A percentile compares a stretch with the other conserved stretches of the same genome.
Evolutionary conservation across 2,888 invertebrate species (phyloP).

Genomic region (Sinodicranocentrus sp.): DNA sequence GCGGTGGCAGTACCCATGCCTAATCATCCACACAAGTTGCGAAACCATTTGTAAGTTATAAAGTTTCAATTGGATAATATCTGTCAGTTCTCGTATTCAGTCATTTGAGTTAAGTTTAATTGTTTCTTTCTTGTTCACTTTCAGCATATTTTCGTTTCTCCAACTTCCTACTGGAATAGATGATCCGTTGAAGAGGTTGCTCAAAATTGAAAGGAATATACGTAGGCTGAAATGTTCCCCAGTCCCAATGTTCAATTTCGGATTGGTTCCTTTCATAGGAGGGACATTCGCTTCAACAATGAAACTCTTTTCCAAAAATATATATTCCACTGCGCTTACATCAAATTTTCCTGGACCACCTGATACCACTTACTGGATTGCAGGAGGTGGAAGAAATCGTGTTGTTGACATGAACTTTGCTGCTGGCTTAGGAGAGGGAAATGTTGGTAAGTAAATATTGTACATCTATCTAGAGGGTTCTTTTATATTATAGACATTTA

Average conservation of each 20-base stretch:
- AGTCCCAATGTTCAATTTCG: constrained; percentile 70
- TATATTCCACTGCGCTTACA: constrained; percentile 69
- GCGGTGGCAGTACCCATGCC: constrained; percentile 72
- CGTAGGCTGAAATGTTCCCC: constrained; percentile 63
- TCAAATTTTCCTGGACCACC: constrained; percentile 74
- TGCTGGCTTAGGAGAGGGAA: constrained; percentile 69
- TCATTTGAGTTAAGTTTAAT: not conserved
- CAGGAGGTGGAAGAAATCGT: constrained; percentile 55
- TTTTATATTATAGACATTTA: not conserved
- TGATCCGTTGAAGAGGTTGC: constrained; percentile 54
- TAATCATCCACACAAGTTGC: constrained; percentile 68
- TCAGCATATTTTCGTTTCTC: constrained; percentile 71
- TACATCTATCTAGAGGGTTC: not conserved
- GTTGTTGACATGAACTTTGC: constrained; percentile 69
- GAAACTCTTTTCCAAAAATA: constrained; percentile 56
- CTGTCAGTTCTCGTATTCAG: not conserved
- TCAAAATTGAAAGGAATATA: constrained; percentile 61
- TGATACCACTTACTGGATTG: constrained; percentile 37
- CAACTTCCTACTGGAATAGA: constrained; percentile 67
- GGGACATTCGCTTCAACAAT: constrained; percentile 63
- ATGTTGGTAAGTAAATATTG: constrained; percentile 63
- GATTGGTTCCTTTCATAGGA: constrained; percentile 69
- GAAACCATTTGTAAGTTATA: constrained; percentile 71
- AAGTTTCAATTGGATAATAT: not conserved
- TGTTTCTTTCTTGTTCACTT: constrained; percentile 4